These are phyloP conservation scores for Bothrops jararaca DNA, from an alignment of 2,113 vertebrate species.

Conservation along the genomic window DNA sequence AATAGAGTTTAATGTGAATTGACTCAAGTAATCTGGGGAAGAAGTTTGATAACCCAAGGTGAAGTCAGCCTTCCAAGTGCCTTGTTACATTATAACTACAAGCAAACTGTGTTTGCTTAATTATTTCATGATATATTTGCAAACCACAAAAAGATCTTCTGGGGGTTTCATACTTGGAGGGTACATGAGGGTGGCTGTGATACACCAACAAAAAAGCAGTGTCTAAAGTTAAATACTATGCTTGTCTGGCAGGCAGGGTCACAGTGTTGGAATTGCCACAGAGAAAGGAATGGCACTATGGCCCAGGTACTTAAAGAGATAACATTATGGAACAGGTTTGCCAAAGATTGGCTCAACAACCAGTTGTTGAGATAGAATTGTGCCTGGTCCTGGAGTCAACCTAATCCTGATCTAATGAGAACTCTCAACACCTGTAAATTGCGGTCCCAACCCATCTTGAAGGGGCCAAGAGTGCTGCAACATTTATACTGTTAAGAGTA, in stretches of 20 bases:
- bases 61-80: constrained; percentile 35
- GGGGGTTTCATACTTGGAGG: not conserved
- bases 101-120: constrained; percentile 60
- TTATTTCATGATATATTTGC: constrained; percentile 61
- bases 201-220: not conserved
- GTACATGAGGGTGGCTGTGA: not conserved
- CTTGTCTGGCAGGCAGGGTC: constrained; percentile 30
- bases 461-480: not conserved
- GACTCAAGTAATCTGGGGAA: not conserved
- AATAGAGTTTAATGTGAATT: not conserved
- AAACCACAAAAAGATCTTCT: constrained; percentile 41
- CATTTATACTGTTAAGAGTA: not conserved
- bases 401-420: not conserved
- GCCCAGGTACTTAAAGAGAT: not conserved
- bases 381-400: not conserved
- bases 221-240: not conserved
- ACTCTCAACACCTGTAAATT: not conserved
- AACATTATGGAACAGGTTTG: not conserved
- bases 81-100: constrained; percentile 50
- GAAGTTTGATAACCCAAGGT: not conserved
- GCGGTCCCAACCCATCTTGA: not conserved
- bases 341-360: not conserved
- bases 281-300: not conserved
- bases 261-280: not conserved
- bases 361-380: not conserved